Percentiles rank a stretch among this genome's conserved stretches.
Conservation (phyloP, 2,113 vertebrate species). For the Nothocercus julius region DNA sequence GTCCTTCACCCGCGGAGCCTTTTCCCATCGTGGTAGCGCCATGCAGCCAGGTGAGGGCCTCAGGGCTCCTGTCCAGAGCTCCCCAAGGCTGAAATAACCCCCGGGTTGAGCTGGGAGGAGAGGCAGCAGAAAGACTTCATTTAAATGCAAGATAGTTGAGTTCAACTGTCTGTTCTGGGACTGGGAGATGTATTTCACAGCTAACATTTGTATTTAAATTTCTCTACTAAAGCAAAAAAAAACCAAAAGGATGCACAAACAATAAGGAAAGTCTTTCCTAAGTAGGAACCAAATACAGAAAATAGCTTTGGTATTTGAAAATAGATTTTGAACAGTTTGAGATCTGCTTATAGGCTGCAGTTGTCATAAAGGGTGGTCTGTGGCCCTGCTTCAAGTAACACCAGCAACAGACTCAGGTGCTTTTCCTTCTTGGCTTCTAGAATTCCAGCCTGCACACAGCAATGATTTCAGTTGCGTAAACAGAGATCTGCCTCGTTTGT, state of each 20-base stretch:
- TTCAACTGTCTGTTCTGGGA: neutral
- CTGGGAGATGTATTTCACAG: neutral
- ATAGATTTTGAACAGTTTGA: neutral
- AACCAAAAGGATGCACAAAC: neutral
- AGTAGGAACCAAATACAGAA: neutral
- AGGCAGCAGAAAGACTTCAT: neutral
- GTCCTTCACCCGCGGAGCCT: neutral
- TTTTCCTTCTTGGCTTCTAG: neutral
- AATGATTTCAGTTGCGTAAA: neutral
- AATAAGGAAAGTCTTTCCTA: neutral
- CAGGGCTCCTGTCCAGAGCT: rapidly evolving
- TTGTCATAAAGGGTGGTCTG: neutral
- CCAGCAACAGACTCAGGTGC: too few relatives aligned
- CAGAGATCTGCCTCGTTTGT: neutral
- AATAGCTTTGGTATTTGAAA: neutral
- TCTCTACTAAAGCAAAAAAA: neutral
- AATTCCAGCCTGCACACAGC: neutral
- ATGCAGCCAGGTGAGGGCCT: neutral
- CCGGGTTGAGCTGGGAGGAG: rapidly evolving
- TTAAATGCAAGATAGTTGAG: neutral
- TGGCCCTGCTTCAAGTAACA: neutral
- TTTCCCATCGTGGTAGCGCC: neutral
- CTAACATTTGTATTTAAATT: neutral
- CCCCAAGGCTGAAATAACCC: rapidly evolving
- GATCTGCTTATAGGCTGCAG: neutral